Evolutionary conservation across 2,888 invertebrate species (phyloP).

Genomic region (Tiphia femorata): DNA sequence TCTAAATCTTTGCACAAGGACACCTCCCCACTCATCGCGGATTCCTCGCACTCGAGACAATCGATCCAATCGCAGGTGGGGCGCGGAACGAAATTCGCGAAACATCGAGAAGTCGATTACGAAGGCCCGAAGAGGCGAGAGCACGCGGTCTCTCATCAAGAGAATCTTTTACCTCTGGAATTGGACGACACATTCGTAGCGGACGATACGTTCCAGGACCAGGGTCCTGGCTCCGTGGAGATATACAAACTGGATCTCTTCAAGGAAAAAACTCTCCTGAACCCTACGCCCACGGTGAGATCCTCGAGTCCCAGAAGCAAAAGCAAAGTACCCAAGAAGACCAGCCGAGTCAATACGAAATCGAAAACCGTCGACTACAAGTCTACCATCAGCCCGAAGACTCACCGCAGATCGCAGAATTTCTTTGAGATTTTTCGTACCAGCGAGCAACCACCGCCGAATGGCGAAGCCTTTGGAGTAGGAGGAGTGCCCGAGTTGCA

Average conservation of each 20-base stretch:
- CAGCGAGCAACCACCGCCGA: conserved; percentile 16
- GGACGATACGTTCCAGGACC: conserved; percentile 53
- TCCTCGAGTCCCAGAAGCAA: conserved; percentile 28
- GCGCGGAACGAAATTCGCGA: neutral
- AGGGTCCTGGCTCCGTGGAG: conserved; percentile 59
- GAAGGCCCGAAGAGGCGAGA: neutral
- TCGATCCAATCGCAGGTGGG: neutral
- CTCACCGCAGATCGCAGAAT: conserved; percentile 32
- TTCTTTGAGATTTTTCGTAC: conserved; percentile 29
- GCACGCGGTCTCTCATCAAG: neutral
- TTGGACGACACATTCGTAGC: conserved; percentile 37
- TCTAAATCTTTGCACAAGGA: neutral
- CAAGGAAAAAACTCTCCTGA: conserved; percentile 38
- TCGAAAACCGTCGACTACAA: conserved; percentile 26
- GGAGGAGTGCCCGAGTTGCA: conserved; percentile 59
- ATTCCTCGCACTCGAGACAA: conserved; percentile 6
- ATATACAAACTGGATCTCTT: conserved; percentile 55
- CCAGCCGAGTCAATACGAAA: conserved; percentile 17
- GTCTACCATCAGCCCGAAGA: conserved; percentile 8
- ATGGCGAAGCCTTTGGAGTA: conserved; percentile 36
- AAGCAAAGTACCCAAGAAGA: conserved; percentile 47
- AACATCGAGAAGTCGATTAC: conserved; percentile 10
- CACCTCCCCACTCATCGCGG: neutral
- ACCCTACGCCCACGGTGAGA: conserved; percentile 12
- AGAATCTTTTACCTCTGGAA: conserved; percentile 19